A percentile compares a stretch with the other conserved stretches of the same genome.
Evolutionary conservation across 2,113 vertebrate genomes (phyloP).

Genomic region (Columba livia): DNA sequence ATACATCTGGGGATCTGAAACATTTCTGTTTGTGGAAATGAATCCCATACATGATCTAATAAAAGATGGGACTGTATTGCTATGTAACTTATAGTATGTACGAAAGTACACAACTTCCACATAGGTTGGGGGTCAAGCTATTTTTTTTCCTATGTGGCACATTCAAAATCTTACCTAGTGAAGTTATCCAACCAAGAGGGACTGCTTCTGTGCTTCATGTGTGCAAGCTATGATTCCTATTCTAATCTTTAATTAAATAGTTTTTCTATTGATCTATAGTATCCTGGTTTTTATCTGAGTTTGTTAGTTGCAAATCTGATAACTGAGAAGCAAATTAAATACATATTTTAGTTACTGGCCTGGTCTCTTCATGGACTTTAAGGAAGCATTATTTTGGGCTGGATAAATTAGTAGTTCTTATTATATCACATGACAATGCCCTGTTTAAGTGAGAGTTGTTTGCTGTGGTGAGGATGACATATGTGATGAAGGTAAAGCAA

Average conservation of each 20-base stretch:
- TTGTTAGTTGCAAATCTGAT: background rate
- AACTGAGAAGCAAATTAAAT: background rate
- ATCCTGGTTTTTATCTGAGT: background rate
- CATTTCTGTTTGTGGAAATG: background rate
- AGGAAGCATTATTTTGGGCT: background rate
- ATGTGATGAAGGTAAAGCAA: background rate
- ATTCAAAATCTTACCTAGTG: background rate
- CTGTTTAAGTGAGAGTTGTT: background rate
- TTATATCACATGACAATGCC: background rate
- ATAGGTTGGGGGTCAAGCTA: accelerated
- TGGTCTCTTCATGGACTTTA: background rate
- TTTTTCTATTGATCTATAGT: background rate
- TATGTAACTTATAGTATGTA: background rate
- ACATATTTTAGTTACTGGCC: background rate
- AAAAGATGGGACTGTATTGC: background rate
- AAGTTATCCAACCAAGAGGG: background rate
- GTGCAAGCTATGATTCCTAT: background rate
- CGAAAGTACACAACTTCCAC: background rate
- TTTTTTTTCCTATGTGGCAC: accelerated
- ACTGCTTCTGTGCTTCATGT: background rate
- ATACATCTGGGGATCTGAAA: background rate
- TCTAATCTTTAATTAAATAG: background rate
- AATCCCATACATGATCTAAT: background rate
- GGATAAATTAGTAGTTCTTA: background rate
- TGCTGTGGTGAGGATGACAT: background rate